Percentiles rank a stretch among this genome's conserved stretches.
These are phyloP conservation scores for Mylabris phalerata DNA, from an alignment of 1,140 invertebrate genomes.

Conservation along the genomic window DNA sequence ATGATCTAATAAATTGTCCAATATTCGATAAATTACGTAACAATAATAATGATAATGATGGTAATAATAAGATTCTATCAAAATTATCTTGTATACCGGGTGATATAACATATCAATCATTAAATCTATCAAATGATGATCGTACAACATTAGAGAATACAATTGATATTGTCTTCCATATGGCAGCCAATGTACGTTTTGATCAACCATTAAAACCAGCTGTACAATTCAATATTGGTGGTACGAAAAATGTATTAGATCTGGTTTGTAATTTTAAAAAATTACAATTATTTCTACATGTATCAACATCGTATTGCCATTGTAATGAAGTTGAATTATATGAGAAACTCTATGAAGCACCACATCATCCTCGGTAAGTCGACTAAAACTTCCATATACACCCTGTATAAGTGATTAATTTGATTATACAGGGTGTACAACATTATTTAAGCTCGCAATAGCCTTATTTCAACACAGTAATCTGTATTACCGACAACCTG, in stretches of 20 bases:
- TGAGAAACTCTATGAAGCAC: conserved; percentile 59
- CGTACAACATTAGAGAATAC: conserved; percentile 48
- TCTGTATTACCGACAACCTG: no score
- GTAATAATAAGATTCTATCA: conserved; percentile 36
- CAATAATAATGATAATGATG: conserved; percentile 28
- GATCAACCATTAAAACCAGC: conserved; percentile 47
- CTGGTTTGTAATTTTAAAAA: conserved; percentile 39
- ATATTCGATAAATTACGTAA: conserved; percentile 68
- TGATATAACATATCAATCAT: conserved; percentile 42
- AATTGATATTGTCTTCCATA: conserved; percentile 69
- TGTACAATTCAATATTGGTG: conserved; percentile 46
- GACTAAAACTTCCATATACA: neutral
- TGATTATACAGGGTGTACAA: no score
- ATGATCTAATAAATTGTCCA: conserved; percentile 38
- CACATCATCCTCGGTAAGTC: conserved; percentile 61
- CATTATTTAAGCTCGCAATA: no score
- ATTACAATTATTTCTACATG: conserved; percentile 57
- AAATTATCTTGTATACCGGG: conserved; percentile 43
- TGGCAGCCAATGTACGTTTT: conserved; percentile 66
- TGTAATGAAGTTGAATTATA: conserved; percentile 62
- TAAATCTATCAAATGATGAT: conserved; percentile 56
- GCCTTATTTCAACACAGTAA: no score
- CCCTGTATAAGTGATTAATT: no score
- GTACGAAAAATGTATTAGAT: conserved; percentile 44
- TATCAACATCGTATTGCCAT: conserved; percentile 78